A percentile compares a stretch with the other conserved stretches of the same genome.
Conservation (phyloP, 2,797 vertebrate genomes). For the Microchirus variegatus region DNA sequence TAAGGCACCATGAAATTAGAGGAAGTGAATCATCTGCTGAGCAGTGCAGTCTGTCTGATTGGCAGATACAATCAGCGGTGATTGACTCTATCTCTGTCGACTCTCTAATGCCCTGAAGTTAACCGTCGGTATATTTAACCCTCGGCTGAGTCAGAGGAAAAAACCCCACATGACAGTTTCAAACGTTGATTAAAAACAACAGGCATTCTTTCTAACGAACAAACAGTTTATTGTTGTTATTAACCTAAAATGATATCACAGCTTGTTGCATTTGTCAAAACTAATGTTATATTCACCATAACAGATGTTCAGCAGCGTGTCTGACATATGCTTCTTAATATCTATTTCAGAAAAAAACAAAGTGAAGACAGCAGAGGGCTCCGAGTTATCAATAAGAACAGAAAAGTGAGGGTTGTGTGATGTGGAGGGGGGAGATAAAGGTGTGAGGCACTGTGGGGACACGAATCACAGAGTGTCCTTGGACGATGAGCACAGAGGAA, state of each 20-base stretch:
- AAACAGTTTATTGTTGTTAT: slow-evolving; percentile 55
- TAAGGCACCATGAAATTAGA: slow-evolving; percentile 13
- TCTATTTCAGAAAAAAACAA: slow-evolving; percentile 11
- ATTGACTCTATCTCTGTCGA: slow-evolving; percentile 33
- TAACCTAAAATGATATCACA: slow-evolving; percentile 40
- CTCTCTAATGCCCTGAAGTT: slow-evolving; percentile 10
- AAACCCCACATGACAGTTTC: neutral
- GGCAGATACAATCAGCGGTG: slow-evolving; percentile 27
- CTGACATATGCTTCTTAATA: slow-evolving; percentile 5
- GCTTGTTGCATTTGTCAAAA: slow-evolving; percentile 24
- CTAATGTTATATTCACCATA: slow-evolving; percentile 53
- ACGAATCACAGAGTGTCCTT: slow-evolving; percentile 48
- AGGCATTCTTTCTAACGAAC: slow-evolving; percentile 29
- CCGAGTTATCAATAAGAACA: slow-evolving; percentile 22
- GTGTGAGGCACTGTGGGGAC: slow-evolving; percentile 29
- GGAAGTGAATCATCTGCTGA: slow-evolving; percentile 41
- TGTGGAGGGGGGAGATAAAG: slow-evolving; percentile 26
- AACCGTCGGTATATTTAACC: slow-evolving; percentile 28
- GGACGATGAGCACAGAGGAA: slow-evolving; percentile 27
- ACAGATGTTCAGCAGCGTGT: slow-evolving; percentile 10
- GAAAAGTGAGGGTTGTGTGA: slow-evolving; percentile 19
- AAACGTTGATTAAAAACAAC: slow-evolving; percentile 3
- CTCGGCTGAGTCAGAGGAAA: slow-evolving; percentile 12
- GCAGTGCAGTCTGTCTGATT: neutral
- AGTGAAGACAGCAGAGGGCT: slow-evolving; percentile 7